These are phyloP conservation scores for Nasonia oneida DNA, from an alignment of 2,888 invertebrate species.

Conservation along the genomic window DNA sequence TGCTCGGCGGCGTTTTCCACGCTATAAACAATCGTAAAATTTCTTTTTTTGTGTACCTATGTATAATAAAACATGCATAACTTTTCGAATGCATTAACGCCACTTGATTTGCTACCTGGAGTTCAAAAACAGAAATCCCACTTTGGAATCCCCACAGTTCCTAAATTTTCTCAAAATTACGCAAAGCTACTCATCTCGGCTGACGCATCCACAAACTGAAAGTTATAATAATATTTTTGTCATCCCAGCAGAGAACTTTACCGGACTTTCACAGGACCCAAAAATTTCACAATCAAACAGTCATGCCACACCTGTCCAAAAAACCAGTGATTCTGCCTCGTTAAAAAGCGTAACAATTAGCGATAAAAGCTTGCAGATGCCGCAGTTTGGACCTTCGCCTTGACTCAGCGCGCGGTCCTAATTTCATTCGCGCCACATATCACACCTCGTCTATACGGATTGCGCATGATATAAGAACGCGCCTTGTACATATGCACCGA, in stretches of 20 bases:
- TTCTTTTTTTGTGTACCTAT: no score
- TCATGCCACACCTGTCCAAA: not conserved
- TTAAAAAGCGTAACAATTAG: not conserved
- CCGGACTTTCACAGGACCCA: no score
- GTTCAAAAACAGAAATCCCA: not conserved
- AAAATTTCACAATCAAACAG: no score
- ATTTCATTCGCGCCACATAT: conserved; percentile 32
- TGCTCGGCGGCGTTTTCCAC: not conserved
- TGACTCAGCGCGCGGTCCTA: conserved; percentile 30
- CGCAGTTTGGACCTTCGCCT: conserved; percentile 42
- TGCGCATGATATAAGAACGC: not conserved
- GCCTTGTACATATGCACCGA: not conserved
- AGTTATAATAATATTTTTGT: no score
- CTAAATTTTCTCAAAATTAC: no score
- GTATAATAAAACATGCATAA: no score
- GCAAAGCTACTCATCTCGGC: not conserved
- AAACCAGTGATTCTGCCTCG: not conserved
- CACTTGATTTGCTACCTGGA: no score
- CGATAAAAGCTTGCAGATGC: not conserved
- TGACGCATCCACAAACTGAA: no score
- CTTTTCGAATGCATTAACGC: no score
- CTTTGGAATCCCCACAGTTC: no score
- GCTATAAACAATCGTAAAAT: not conserved
- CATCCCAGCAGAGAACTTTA: no score
- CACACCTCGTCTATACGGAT: not conserved